Conservation (phyloP, 2,888 invertebrate species). For the Polietes domitor region DNA sequence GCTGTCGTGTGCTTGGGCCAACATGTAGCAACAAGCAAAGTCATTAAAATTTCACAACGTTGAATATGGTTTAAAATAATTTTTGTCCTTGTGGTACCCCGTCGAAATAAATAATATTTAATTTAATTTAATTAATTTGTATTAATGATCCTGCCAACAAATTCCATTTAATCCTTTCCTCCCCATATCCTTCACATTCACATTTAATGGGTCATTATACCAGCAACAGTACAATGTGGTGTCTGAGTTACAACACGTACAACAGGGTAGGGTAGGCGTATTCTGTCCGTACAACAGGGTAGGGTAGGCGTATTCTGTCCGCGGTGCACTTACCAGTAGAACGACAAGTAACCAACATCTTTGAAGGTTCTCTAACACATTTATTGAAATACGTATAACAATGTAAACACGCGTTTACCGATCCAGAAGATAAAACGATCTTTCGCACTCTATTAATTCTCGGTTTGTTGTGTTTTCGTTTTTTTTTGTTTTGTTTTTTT, state of each 20-base stretch:
- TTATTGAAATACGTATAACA: conserved; percentile 33
- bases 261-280: neutral
- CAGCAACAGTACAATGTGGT: no score
- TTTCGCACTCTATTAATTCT: neutral
- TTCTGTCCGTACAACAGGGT: neutral
- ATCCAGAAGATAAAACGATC: neutral
- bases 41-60: conserved; percentile 41
- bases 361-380: conserved; percentile 50
- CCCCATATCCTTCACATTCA: neutral
- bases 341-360: conserved; percentile 52
- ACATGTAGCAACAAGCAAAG: conserved; percentile 22
- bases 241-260: neutral
- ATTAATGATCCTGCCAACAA: conserved; percentile 19
- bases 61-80: conserved; percentile 6
- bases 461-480: neutral
- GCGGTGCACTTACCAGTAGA: conserved; percentile 57
- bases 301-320: neutral
- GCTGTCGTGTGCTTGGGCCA: neutral
- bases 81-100: neutral
- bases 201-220: no score
- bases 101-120: conserved; percentile 17
- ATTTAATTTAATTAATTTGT: conserved; percentile 52
- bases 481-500: neutral
- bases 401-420: neutral
- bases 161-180: neutral